Base-by-base conservation (phyloP, 37 sponge, comb jelly and placozoan genomes). In the Mnemiopsis leidyi region DNA sequence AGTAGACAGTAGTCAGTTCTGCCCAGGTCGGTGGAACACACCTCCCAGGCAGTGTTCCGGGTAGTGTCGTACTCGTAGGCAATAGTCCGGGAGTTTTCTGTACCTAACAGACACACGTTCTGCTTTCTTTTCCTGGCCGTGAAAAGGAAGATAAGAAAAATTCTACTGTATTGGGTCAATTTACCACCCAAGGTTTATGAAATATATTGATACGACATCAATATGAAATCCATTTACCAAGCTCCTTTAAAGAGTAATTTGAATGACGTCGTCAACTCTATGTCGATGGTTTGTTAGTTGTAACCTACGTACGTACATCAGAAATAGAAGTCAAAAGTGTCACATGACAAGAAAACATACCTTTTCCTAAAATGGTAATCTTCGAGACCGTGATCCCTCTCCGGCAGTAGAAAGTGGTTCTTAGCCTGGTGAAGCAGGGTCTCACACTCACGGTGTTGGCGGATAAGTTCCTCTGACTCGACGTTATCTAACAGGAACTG, bases 361-460 rank as follows among this genome's bases (percentile, higher is more conserved):
- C 90, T 38, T 26, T 85, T 85, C 29, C 90, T 28, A 29, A 85
- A 85, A 37, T 85, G 90, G 61, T 85, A 85, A 35, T 85, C 90
- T 26, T 85, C 90, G 29, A 85, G 90, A 5, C 90, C 90, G 26
- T 85, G 90, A 39, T 85, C 90, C 36, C 90, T 28, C 30, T 85
- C 90, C 26, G 90, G 90, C 26, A 85, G 90, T 28, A 85, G 90
- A 29, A 85, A 85, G 90, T 85, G 90, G 61, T 85, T 85, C 48
- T 85, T 85, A 37, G 90, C 90, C 30, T 40, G 40, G 30, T 85
- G 90, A n/a, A 85, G 90, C 29, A 85, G 90, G 7, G 90, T 28
- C 90, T 85, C 90, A 29, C 90, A 85, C 48, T 85, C 90, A 13
- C 90, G 40, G 26, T 85, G 90, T 21, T 85, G 90, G 0, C 90